phyloP scores from a whole-genome alignment of 2,888 invertebrate genomes.

The Spilarctia lutea region DNA sequence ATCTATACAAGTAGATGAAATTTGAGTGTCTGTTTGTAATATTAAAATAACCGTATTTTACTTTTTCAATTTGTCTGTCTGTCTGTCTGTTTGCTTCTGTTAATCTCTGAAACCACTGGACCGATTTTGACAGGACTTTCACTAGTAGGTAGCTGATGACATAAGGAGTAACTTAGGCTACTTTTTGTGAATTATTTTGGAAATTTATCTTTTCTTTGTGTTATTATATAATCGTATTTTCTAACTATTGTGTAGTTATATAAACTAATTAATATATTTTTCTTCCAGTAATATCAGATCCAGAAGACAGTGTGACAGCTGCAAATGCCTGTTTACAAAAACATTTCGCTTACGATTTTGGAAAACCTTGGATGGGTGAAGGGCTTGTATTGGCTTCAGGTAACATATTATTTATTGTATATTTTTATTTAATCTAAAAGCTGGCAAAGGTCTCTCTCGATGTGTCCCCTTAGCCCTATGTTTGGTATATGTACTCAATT shows the following conservation, averaged over 20 bases:
- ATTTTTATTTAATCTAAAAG: not conserved
- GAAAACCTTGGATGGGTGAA: constrained; percentile 53
- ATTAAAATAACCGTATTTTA: too few species aligned
- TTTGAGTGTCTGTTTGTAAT: too few species aligned
- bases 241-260: not conserved
- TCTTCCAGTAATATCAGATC: constrained; percentile 49
- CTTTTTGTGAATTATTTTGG: too few species aligned
- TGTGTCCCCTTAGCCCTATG: not conserved
- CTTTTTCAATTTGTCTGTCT: too few species aligned
- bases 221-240: not conserved
- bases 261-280: not conserved
- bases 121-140: too few species aligned
- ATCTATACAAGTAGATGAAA: too few species aligned
- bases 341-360: constrained; percentile 49
- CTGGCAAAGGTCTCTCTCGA: not conserved
- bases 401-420: constrained; percentile 9
- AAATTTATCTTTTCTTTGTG: too few species aligned
- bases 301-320: constrained; percentile 46
- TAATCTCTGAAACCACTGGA: too few species aligned
- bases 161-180: too few species aligned
- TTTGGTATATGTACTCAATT: not conserved
- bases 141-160: too few species aligned
- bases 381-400: constrained; percentile 48
- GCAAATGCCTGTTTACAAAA: constrained; percentile 44
- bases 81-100: too few species aligned